Evolutionary conservation across 2,888 invertebrate genomes (phyloP), one percentile per base, ranked within the genome.

Genomic region (Latrodectus hesperus): DNA sequence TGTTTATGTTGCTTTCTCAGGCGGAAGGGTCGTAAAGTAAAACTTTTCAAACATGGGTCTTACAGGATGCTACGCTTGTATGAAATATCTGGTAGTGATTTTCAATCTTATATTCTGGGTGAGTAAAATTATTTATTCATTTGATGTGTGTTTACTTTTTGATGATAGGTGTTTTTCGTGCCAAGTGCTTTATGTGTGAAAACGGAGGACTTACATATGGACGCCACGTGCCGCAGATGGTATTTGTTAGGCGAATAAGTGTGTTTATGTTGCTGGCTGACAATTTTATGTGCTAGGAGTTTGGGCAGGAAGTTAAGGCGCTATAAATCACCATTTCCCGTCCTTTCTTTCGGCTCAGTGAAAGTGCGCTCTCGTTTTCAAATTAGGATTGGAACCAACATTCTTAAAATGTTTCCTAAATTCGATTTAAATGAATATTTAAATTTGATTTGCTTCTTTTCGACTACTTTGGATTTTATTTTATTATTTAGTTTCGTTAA

Each of bases 61-160:
- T 51, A 76, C 53, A 26, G 86, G 86, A 79, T 89, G 85, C 71
- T 89, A 86, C 73, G 75, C 77, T 26, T 89, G 85, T 60, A 79
- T 89, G 72, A 90, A 90, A 81, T 90, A 89, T 70, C 93, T 95
- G 90, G 94, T 96, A 91, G 94, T 96, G 90, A 92, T 95, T 89
- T 94, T 95, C 91, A 96, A 95, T 92, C 93, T 95, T 85, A 93
- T 96, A 91, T 95, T 95, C 93, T 94, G 95, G 95, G 96, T 96
- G 93, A 95, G 95, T 73, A 14, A 73, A 10, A 51, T 81, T 68
- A 52, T 82, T 38, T 14, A n/a, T 52, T 68, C 52, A 11, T 14
- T 49, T 76, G 11, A 49, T 65, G 51, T 6, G 51, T 14, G 51
- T 64, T 26, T 51, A 17, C 14, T 9, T 38, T 11, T n/a, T 17